Evolutionary conservation across 2,888 invertebrate genomes (phyloP), one percentile per base, ranked within the genome.

Genomic region (Dryomyza anilis): DNA sequence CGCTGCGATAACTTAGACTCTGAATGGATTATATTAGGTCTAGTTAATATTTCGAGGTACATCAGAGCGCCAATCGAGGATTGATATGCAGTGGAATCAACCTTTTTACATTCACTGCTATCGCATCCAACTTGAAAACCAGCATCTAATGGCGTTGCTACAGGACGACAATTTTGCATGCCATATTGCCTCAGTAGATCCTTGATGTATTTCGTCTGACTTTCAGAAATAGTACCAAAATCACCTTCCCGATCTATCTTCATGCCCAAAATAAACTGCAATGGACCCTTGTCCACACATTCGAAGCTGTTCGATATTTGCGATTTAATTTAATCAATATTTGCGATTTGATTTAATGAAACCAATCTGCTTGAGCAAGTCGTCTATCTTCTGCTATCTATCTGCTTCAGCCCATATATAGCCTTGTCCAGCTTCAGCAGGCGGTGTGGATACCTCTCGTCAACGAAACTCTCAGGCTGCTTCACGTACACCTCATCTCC

Each of bases 331-430:
- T 36, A 27, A 21, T 21, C 52, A 23, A 36, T 36, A 12, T 12
- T 33, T 12, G 6, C 33, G 6, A 6, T 33, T 12, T 8, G 7
- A 43, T 43, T 43, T 7, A 12, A 12, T n/a, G n/a, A 43, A 43
- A 12, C 43, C 16, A 5, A 8, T 43, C n/a, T 7, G 5, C 43
- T 8, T 43, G n/a, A 14, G 43, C n/a, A 14, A 33, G 33, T n/a
- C 33, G 10, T 33, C 33, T 33, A 33, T 56, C 73, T 72, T 46
- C 68, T 65, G 0, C 74, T 43, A 10, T 72, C 72, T 0, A 67
- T 60, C 39, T 74, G 71, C 45, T 73, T 73, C 1, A 74, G 57
- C 0, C 65, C 70, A 64, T 75, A 75, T 33, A 73, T 39, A 1
- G 71, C 68, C 57, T 72, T 74, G 4, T 67, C 58, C 7, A 74